phyloP scores from a whole-genome alignment of 2,888 invertebrate species.

The Vesta saturnalis region DNA sequence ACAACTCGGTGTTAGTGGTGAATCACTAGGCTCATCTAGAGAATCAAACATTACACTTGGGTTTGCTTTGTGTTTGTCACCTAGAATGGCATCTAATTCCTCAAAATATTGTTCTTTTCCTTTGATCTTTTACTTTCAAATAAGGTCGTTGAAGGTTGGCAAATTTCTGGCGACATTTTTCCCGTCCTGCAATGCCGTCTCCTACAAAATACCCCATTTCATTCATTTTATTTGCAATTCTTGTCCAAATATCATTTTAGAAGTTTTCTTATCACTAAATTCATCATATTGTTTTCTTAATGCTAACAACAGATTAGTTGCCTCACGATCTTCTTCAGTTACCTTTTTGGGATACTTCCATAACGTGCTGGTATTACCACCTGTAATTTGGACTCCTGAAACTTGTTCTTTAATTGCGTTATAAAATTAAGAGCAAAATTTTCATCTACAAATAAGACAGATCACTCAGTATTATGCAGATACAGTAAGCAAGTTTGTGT shows the following conservation, averaged over 20 bases:
- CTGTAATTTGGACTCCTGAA: not conserved
- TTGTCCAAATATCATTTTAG: constrained; percentile 19
- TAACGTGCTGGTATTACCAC: not conserved
- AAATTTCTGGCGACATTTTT: constrained; percentile 11
- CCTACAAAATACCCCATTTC: constrained; percentile 6
- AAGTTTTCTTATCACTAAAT: constrained; percentile 31
- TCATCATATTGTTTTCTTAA: constrained; percentile 14
- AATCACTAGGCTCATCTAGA: constrained; percentile 1
- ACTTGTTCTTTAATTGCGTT: constrained; percentile 6
- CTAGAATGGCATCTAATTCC: constrained; percentile 6
- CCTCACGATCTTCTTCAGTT: constrained; percentile 1
- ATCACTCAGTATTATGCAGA: not conserved
- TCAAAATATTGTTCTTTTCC: constrained; percentile 9
- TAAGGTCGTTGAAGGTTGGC: constrained; percentile 4
- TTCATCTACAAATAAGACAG: constrained; percentile 7
- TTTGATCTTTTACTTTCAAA: constrained; percentile 5
- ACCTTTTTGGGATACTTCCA: not conserved
- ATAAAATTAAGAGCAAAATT: constrained; percentile 6
- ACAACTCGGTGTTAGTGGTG: not conserved
- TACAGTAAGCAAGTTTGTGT: not conserved
- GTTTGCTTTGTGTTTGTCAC: not conserved
- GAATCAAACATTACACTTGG: not conserved
- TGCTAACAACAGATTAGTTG: constrained; percentile 4
- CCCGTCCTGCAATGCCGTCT: constrained; percentile 4
- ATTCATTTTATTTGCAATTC: constrained; percentile 5